These are phyloP conservation scores for Phyllotis vaccarum DNA, from an alignment of 2,797 vertebrate genomes.

Conservation along the genomic window DNA sequence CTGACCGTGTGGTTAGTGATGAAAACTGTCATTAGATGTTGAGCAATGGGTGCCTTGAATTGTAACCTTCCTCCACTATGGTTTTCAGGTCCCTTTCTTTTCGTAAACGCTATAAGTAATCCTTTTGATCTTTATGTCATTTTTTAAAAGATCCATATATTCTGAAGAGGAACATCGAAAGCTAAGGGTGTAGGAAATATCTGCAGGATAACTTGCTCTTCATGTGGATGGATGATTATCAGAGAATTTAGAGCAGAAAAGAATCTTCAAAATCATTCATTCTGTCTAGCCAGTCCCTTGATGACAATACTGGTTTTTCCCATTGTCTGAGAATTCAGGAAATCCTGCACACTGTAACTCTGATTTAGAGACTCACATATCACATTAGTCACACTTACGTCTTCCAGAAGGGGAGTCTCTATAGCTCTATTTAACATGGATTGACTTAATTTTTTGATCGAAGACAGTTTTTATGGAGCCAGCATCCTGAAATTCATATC, in stretches of 20 bases:
- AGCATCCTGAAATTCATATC: not conserved
- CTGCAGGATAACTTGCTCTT: constrained; percentile 10
- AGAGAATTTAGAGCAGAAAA: constrained; percentile 36
- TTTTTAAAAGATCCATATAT: constrained; percentile 16
- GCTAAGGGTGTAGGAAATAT: not conserved
- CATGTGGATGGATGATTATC: not conserved
- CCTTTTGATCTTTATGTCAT: not conserved
- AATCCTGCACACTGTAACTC: not conserved
- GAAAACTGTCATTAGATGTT: not conserved
- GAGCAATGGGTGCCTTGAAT: not conserved
- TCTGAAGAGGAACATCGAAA: constrained; percentile 16
- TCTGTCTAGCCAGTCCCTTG: not conserved
- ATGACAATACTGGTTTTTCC: not conserved
- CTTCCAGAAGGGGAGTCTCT: constrained; percentile 41
- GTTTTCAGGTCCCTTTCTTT: not conserved
- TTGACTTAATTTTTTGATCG: constrained; percentile 8
- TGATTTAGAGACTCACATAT: constrained; percentile 46
- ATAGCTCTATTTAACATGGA: not conserved
- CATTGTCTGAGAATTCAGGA: constrained; percentile 47
- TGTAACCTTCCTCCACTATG: not conserved
- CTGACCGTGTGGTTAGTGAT: not conserved
- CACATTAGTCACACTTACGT: constrained; percentile 5
- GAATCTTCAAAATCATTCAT: constrained; percentile 45
- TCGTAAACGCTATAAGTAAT: not conserved
- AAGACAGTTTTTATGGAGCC: not conserved